Evolutionary conservation across 2,797 vertebrate species (phyloP).

Genomic region (Petrocephalus schoutedeni): DNA sequence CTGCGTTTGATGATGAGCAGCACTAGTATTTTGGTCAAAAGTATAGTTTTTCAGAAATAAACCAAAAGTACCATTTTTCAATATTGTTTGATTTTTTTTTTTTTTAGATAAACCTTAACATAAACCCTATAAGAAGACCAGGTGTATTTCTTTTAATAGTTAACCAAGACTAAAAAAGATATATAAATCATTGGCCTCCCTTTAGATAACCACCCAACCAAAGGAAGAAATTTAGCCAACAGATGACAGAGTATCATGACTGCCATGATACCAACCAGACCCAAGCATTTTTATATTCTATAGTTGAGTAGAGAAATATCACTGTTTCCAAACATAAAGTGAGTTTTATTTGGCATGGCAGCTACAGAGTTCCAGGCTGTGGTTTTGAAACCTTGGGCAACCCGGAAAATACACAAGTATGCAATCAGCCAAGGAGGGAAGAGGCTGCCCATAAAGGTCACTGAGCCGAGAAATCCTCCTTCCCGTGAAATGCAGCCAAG

Average conservation of each 20-base stretch:
- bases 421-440: neutral
- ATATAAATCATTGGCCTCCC: neutral
- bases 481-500: neutral
- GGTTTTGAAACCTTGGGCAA: neutral
- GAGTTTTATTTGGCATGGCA: neutral
- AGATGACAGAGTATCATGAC: neutral
- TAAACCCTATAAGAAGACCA: neutral
- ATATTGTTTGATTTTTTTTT: neutral
- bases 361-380: neutral
- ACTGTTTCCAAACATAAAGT: neutral
- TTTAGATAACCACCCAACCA: neutral
- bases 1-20: neutral
- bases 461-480: neutral
- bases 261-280: neutral
- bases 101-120: neutral
- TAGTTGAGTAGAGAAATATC: neutral
- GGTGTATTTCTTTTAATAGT: neutral
- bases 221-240: neutral
- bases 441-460: neutral
- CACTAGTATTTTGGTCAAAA: neutral
- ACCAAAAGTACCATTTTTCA: neutral
- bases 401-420: neutral
- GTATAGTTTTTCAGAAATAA: neutral
- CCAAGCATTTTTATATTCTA: neutral
- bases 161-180: neutral